phyloP scores from a whole-genome alignment of 2,113 vertebrate species.

The Rafetus swinhoei region DNA sequence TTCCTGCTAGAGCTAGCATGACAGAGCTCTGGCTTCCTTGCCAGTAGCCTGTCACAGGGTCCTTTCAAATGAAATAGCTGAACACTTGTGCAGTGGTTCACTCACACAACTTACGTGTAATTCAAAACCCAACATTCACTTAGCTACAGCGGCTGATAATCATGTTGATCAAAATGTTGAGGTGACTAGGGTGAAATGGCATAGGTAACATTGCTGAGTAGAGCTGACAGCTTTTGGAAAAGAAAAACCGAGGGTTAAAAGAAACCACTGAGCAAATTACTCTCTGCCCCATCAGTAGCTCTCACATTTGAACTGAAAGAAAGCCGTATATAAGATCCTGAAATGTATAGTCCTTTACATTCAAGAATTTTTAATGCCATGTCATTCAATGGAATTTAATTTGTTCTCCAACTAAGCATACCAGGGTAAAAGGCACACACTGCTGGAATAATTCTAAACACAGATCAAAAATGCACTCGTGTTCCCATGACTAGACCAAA shows the following conservation, averaged over 20 bases:
- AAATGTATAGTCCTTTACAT: background rate
- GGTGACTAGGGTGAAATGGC: background rate
- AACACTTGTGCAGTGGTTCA: background rate
- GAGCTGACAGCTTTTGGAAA: background rate
- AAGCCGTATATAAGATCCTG: background rate
- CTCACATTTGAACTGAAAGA: background rate
- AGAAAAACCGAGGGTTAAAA: background rate
- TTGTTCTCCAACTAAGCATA: background rate
- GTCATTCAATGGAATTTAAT: background rate
- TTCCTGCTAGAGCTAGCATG: too few species aligned
- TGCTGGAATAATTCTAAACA: background rate
- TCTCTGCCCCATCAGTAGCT: background rate
- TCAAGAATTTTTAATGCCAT: background rate
- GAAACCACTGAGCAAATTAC: background rate
- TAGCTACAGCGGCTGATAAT: background rate
- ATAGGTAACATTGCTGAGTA: background rate
- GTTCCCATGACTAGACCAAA: background rate
- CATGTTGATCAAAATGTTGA: background rate
- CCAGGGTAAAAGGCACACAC: background rate
- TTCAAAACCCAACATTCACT: background rate
- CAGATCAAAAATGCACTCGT: rapidly evolving
- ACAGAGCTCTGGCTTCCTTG: too few species aligned
- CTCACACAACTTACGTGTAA: background rate
- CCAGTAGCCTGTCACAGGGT: too few species aligned
- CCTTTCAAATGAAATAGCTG: background rate